Conservation (phyloP, 2,113 vertebrate genomes). For the Balaeniceps rex region DNA sequence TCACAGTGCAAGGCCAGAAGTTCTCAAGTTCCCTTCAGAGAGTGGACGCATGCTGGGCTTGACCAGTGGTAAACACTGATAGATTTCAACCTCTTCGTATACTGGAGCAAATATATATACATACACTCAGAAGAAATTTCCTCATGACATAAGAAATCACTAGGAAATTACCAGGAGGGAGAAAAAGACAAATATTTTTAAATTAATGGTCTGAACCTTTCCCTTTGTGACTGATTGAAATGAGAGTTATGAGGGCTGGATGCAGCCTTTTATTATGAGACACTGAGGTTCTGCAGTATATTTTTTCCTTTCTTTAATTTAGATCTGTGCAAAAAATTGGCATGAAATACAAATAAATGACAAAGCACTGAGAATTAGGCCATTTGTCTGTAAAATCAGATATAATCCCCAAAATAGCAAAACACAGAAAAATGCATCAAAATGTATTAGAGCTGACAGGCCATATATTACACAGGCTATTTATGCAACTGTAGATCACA, state of each 20-base stretch:
- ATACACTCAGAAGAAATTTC: not conserved
- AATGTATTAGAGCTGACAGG: slow-evolving; percentile 29
- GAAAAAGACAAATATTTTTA: slow-evolving; percentile 8
- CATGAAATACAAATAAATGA: slow-evolving; percentile 47
- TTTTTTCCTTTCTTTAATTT: slow-evolving; percentile 29
- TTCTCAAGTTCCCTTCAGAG: not conserved
- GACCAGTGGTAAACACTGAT: not conserved
- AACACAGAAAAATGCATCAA: slow-evolving; percentile 48
- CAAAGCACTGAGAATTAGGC: slow-evolving; percentile 16
- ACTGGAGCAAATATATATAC: not conserved
- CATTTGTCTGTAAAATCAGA: slow-evolving; percentile 44
- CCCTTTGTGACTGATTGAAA: slow-evolving; percentile 8
- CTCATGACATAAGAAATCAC: slow-evolving; percentile 3
- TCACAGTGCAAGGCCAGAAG: not conserved
- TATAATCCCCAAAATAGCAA: slow-evolving; percentile 38
- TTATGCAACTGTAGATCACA: slow-evolving; percentile 11
- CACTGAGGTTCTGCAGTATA: not conserved
- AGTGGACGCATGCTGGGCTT: not conserved
- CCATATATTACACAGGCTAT: slow-evolving; percentile 5
- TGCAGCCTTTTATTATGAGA: slow-evolving; percentile 36
- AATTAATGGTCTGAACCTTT: not conserved
- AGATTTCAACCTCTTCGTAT: not conserved
- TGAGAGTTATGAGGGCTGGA: not conserved
- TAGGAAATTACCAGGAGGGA: not conserved
- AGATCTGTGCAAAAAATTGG: not conserved